Evolutionary conservation across 2,888 invertebrate genomes (phyloP).

Genomic region (Cremastinae sp.): DNA sequence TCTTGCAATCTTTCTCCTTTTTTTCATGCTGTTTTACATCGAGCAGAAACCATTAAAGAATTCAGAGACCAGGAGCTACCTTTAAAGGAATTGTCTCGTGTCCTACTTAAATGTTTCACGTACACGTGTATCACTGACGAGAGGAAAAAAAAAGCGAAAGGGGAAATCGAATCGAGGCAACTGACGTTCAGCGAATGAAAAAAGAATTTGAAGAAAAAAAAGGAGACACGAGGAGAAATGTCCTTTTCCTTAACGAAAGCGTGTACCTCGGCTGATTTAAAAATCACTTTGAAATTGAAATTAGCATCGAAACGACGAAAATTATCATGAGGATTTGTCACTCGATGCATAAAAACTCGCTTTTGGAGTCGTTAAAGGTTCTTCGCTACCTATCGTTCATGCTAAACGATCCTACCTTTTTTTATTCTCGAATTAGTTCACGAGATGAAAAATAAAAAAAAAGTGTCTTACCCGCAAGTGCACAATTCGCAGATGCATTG

Average conservation of each 20-base stretch:
- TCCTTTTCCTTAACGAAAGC: background rate
- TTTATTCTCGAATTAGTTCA: conserved; percentile 8
- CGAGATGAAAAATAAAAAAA: background rate
- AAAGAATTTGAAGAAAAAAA: conserved; percentile 10
- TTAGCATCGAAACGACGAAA: conserved; percentile 10
- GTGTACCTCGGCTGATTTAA: background rate
- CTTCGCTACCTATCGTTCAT: conserved; percentile 21
- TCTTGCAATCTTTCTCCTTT: conserved; percentile 5
- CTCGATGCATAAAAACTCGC: conserved; percentile 6
- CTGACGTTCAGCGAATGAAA: conserved; percentile 21
- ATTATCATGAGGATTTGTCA: conserved; percentile 48
- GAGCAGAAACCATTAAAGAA: conserved; percentile 3
- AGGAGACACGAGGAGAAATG: background rate
- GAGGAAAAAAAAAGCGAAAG: conserved; percentile 23
- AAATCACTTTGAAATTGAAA: conserved; percentile 10
- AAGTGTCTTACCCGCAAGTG: conserved; percentile 92
- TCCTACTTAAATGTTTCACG: conserved; percentile 66
- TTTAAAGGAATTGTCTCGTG: conserved; percentile 74
- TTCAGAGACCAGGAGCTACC: conserved; percentile 69
- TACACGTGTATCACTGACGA: conserved; percentile 51
- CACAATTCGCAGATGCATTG: conserved; percentile 95
- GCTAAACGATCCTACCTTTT: background rate
- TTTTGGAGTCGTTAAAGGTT: background rate
- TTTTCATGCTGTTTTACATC: background rate
- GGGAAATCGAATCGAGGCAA: conserved; percentile 43